Percentiles rank a stretch among this genome's conserved stretches.
phyloP scores from a whole-genome alignment of 2,888 invertebrate species.

The Alcis repandata region DNA sequence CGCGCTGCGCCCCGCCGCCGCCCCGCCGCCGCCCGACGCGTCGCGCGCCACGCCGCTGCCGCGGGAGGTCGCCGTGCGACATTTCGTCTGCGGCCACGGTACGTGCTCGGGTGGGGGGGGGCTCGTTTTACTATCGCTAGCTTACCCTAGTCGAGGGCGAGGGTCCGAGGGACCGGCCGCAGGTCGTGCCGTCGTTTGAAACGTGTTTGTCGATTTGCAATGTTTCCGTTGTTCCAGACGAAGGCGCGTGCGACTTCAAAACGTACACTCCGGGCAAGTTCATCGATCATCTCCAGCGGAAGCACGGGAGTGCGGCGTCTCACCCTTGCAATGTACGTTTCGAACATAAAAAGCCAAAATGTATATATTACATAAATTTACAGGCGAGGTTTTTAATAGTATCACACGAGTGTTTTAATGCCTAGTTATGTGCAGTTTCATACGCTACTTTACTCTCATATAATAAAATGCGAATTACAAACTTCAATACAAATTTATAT shows the following conservation, averaged over 20 bases:
- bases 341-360: not conserved
- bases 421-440: too few relatives aligned
- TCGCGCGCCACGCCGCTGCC: slow-evolving; percentile 56
- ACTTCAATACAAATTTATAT: too few relatives aligned
- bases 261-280: slow-evolving; percentile 72
- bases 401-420: too few relatives aligned
- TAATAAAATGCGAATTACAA: too few relatives aligned
- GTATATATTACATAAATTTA: too few relatives aligned
- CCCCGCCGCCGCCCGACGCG: slow-evolving; percentile 44
- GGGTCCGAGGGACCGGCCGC: too few relatives aligned
- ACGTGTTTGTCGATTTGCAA: not conserved
- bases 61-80: slow-evolving; percentile 69
- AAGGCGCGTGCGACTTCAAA: slow-evolving; percentile 63
- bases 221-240: slow-evolving; percentile 45
- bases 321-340: slow-evolving; percentile 70
- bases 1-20: slow-evolving; percentile 55
- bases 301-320: slow-evolving; percentile 54
- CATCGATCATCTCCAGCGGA: slow-evolving; percentile 65
- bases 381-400: too few relatives aligned
- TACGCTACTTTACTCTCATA: too few relatives aligned
- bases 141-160: not conserved
- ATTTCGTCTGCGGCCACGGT: slow-evolving; percentile 70
- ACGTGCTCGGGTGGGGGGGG: too few relatives aligned
- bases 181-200: too few relatives aligned
- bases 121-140: too few relatives aligned